Percentiles rank a stretch among this genome's conserved stretches.
Evolutionary conservation across 2,888 invertebrate genomes (phyloP).

Genomic region (Clanis bilineata): DNA sequence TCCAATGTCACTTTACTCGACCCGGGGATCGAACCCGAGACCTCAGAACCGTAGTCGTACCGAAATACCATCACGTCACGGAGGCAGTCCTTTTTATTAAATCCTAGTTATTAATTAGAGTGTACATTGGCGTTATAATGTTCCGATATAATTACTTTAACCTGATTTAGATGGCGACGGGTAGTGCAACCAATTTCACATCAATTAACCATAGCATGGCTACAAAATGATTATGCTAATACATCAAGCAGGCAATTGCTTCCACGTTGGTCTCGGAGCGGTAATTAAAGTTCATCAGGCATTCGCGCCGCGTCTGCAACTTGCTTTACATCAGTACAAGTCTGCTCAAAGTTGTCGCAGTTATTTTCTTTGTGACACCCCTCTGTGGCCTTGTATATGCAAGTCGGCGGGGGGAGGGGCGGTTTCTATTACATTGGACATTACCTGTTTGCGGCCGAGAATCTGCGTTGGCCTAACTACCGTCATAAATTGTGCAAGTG

Average conservation of each 20-base stretch:
- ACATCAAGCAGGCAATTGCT: conserved; percentile 59
- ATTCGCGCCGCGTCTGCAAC: conserved; percentile 57
- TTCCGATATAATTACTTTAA: conserved; percentile 4
- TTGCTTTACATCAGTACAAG: conserved; percentile 51
- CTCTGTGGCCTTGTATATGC: conserved; percentile 30
- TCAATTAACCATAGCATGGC: conserved; percentile 52
- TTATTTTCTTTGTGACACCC: conserved; percentile 37
- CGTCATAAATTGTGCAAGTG: conserved; percentile 64
- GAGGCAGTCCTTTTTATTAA: too few species aligned
- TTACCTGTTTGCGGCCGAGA: conserved; percentile 52
- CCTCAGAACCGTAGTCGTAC: too few species aligned
- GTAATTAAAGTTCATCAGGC: conserved; percentile 68
- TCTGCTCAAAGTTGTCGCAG: conserved; percentile 40
- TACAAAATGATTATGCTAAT: conserved; percentile 67
- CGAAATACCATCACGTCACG: too few species aligned
- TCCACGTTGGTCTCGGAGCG: conserved; percentile 50
- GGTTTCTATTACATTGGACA: conserved; percentile 33
- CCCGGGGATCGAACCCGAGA: too few species aligned
- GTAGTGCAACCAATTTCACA: conserved; percentile 43
- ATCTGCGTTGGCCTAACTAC: conserved; percentile 62
- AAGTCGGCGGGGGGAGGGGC: conserved; percentile 28
- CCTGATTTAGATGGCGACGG: not conserved
- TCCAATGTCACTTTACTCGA: too few species aligned
- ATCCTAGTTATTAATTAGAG: not conserved
- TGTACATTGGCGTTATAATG: not conserved